phyloP scores from a whole-genome alignment of 2,797 vertebrate genomes.

The Poecilia picta region DNA sequence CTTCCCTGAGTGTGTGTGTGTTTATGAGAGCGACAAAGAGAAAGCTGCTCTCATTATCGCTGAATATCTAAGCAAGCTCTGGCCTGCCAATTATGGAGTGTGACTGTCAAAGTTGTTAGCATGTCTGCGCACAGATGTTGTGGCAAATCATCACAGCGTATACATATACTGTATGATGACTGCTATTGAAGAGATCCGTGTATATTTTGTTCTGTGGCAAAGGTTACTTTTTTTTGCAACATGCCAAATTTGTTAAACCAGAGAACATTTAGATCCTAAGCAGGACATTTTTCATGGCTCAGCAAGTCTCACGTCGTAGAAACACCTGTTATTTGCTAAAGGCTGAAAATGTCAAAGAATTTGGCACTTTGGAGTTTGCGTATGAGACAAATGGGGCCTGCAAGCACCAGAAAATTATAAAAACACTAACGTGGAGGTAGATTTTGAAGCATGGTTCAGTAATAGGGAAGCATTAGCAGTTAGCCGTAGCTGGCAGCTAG shows the following conservation, averaged over 20 bases:
- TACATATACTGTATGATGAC: constrained; percentile 25
- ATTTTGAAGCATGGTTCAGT: constrained; percentile 68
- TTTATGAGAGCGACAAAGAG: constrained; percentile 16
- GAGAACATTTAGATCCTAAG: constrained; percentile 21
- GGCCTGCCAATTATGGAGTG: constrained; percentile 71
- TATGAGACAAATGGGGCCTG: constrained; percentile 27
- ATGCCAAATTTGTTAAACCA: constrained; percentile 23
- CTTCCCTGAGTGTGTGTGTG: background rate
- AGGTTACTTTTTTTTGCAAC: constrained; percentile 28
- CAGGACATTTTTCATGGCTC: constrained; percentile 27
- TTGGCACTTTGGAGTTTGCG: constrained; percentile 14
- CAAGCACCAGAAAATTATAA: constrained; percentile 44
- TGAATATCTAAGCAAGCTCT: constrained; percentile 68
- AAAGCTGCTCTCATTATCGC: constrained; percentile 67
- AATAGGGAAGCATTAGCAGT: constrained; percentile 68
- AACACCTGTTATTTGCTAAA: constrained; percentile 21
- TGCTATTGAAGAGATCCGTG: constrained; percentile 30
- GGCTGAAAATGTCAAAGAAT: constrained; percentile 32
- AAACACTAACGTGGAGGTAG: constrained; percentile 53
- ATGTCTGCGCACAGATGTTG: constrained; percentile 58
- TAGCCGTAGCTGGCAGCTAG: constrained; percentile 70
- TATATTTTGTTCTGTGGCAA: constrained; percentile 36
- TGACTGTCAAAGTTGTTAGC: constrained; percentile 72
- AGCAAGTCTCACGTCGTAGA: constrained; percentile 5
- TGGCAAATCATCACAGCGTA: constrained; percentile 49